These are phyloP conservation scores for Hippocampus comes DNA, from an alignment of 2,113 vertebrate genomes.

Conservation along the genomic window DNA sequence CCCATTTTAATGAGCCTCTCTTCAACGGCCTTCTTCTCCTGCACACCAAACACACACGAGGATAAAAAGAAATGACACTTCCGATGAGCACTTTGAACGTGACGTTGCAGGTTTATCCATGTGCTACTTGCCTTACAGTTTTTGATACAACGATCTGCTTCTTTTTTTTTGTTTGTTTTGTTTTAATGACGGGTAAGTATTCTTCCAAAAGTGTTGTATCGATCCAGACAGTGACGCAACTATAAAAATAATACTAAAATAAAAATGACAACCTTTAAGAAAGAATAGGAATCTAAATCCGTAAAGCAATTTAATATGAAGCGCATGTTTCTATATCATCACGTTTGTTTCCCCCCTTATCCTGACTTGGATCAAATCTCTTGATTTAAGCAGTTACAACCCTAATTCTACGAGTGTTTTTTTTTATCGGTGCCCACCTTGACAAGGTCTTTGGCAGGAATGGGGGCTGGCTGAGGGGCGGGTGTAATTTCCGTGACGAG, in stretches of 20 bases:
- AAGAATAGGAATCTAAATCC: too few relatives aligned
- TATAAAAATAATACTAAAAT: too few relatives aligned
- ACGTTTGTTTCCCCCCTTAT: neutral
- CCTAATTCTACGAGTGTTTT: too few relatives aligned
- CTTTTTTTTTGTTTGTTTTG: too few relatives aligned
- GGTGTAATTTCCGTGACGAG: conserved; percentile 53
- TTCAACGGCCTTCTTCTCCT: conserved; percentile 67
- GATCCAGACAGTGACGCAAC: too few relatives aligned
- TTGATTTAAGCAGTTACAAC: neutral
- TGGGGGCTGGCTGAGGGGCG: conserved; percentile 45
- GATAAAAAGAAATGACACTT: neutral
- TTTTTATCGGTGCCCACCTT: conserved; percentile 52
- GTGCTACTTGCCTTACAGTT: neutral
- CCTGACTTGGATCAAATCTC: neutral
- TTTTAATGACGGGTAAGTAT: neutral
- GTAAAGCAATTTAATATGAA: too few relatives aligned
- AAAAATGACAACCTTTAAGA: too few relatives aligned
- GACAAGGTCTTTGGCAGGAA: conserved; percentile 54
- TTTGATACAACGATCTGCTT: neutral
- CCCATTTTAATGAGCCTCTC: conserved; percentile 68
- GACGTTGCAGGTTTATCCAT: neutral
- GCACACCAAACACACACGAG: conserved; percentile 13
- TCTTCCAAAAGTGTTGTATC: neutral
- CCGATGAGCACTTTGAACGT: neutral
- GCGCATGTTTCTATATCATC: neutral